Percentiles rank a stretch among this genome's conserved stretches.
phyloP scores from a whole-genome alignment of 2,888 invertebrate genomes.

The Perizoma flavofasciatum region DNA sequence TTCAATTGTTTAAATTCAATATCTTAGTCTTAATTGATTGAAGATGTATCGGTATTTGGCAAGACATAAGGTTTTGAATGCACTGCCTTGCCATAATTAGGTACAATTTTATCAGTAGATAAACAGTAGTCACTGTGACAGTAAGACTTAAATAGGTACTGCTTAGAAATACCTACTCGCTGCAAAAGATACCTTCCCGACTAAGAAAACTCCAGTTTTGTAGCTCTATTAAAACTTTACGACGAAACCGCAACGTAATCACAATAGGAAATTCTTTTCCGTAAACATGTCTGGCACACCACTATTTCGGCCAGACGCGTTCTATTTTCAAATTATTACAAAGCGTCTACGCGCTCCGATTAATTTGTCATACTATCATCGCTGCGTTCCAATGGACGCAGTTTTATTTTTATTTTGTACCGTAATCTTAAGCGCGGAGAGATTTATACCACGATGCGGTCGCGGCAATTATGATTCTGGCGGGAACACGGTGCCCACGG shows the following conservation, averaged over 20 bases:
- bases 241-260: slow-evolving; percentile 29
- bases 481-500: slow-evolving; percentile 38
- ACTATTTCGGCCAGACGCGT: slow-evolving; percentile 47
- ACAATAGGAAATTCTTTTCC: slow-evolving; percentile 33
- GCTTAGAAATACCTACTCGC: too few relatives aligned
- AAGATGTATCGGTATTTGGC: slow-evolving; percentile 4
- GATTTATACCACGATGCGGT: slow-evolving; percentile 61
- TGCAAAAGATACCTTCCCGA: not conserved
- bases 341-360: slow-evolving; percentile 59
- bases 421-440: slow-evolving; percentile 59
- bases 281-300: slow-evolving; percentile 34
- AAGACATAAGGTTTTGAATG: not conserved
- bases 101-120: too few relatives aligned
- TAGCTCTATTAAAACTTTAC: slow-evolving; percentile 29
- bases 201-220: slow-evolving; percentile 10
- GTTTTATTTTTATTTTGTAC: slow-evolving; percentile 58
- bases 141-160: too few relatives aligned
- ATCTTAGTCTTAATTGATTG: slow-evolving; percentile 3
- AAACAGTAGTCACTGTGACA: too few relatives aligned
- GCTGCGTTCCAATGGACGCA: slow-evolving; percentile 50
- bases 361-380: slow-evolving; percentile 72
- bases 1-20: slow-evolving; percentile 9
- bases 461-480: slow-evolving; percentile 59
- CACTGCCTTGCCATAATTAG: not conserved
- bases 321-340: slow-evolving; percentile 67